phyloP scores from a whole-genome alignment of 2,888 invertebrate species.

The Acanthococcus lagerstroemiae region DNA sequence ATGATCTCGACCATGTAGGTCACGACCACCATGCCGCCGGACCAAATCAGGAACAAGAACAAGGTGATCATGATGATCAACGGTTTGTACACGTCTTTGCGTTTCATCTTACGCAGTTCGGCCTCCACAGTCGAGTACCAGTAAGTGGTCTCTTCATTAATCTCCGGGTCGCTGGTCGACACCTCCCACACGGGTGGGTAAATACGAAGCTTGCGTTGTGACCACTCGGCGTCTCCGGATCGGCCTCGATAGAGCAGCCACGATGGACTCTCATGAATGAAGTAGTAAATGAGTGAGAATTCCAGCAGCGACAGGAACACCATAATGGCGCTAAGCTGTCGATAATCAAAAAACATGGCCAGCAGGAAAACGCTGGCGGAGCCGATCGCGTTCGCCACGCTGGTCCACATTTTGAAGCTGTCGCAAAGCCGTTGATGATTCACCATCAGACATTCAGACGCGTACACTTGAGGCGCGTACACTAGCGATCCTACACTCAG shows the following conservation, averaged over 20 bases:
- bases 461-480: conserved; percentile 48
- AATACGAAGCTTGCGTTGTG: conserved; percentile 35
- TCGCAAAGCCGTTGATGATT: conserved; percentile 41
- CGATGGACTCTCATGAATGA: conserved; percentile 48
- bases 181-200: too few relatives aligned
- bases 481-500: conserved; percentile 45
- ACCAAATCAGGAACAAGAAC: conserved; percentile 50
- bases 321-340: conserved; percentile 36
- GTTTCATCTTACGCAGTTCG: background rate
- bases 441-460: conserved; percentile 43
- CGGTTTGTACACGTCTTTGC: conserved; percentile 43
- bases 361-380: conserved; percentile 47
- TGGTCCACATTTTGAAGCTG: conserved; percentile 49
- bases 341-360: conserved; percentile 45
- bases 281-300: conserved; percentile 39
- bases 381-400: conserved; percentile 47
- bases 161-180: too few relatives aligned
- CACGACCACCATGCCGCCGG: conserved; percentile 48
- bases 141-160: background rate
- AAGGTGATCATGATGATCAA: conserved; percentile 44
- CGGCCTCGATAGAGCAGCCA: conserved; percentile 47
- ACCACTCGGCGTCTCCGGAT: conserved; percentile 44
- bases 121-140: background rate
- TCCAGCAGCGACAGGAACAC: conserved; percentile 44
- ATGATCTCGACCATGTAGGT: conserved; percentile 49